These are phyloP conservation scores for Scomber scombrus DNA, from an alignment of 2,113 vertebrate genomes.

Conservation along the genomic window DNA sequence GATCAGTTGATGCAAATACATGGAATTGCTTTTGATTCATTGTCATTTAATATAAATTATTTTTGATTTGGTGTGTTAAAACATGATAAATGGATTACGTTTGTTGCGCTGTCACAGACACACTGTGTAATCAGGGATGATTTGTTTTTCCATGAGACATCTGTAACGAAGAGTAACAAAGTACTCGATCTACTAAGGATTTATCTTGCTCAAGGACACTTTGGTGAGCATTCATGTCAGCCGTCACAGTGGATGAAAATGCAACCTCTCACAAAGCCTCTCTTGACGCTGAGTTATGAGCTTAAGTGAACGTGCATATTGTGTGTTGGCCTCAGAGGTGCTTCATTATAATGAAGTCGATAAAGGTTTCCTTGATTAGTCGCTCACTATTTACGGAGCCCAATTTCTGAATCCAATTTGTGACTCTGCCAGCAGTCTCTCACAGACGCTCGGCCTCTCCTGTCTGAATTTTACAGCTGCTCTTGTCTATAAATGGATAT, in stretches of 20 bases:
- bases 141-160: slow-evolving; percentile 30
- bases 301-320: not conserved
- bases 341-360: slow-evolving; percentile 36
- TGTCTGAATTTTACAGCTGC: slow-evolving; percentile 40
- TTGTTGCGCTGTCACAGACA: not conserved
- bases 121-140: slow-evolving; percentile 14
- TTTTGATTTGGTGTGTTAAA: not conserved
- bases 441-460: not conserved
- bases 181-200: not conserved
- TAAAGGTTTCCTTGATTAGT: slow-evolving; percentile 46
- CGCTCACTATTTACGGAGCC: slow-evolving; percentile 2
- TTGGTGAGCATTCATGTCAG: not conserved
- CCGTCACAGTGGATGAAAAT: not conserved
- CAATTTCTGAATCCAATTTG: slow-evolving; percentile 63
- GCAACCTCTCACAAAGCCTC: not conserved
- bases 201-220: slow-evolving; percentile 23
- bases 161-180: not conserved
- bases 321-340: not conserved
- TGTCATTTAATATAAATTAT: too few species aligned
- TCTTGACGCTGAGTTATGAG: not conserved
- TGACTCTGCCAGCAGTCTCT: slow-evolving; percentile 35
- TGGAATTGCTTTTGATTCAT: not conserved
- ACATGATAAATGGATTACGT: not conserved
- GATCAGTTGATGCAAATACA: not conserved
- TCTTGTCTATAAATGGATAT: slow-evolving; percentile 47